phyloP scores from a whole-genome alignment of 2,797 vertebrate species.

The Fringilla coelebs region DNA sequence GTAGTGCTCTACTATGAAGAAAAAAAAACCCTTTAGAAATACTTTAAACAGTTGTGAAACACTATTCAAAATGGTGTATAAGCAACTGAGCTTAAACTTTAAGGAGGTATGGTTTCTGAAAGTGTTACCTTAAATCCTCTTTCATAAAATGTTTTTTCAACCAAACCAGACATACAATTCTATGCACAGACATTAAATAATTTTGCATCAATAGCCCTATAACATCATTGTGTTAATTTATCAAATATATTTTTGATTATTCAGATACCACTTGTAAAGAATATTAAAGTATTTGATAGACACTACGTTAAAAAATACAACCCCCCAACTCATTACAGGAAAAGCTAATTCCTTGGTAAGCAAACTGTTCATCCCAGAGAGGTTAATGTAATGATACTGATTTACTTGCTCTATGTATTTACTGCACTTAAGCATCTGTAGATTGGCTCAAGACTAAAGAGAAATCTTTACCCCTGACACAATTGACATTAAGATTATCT shows the following conservation, averaged over 20 bases:
- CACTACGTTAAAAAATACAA: not conserved
- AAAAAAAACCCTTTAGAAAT: not conserved
- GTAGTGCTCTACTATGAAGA: not conserved
- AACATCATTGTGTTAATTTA: not conserved
- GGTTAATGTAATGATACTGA: not conserved
- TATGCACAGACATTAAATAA: not conserved
- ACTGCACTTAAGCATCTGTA: not conserved
- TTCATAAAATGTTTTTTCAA: not conserved
- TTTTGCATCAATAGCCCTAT: not conserved
- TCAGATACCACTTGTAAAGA: not conserved
- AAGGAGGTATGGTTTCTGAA: not conserved
- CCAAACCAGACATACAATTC: not conserved
- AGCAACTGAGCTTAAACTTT: not conserved
- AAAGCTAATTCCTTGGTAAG: not conserved
- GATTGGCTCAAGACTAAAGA: not conserved
- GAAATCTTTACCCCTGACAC: not conserved
- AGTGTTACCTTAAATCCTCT: not conserved
- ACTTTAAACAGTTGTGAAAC: not conserved
- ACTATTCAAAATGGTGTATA: not conserved
- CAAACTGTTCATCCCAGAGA: not conserved
- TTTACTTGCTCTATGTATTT: not conserved
- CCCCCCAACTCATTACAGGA: not conserved
- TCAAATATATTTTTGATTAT: not conserved
- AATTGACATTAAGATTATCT: not conserved
- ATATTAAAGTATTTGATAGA: not conserved